Conservation (phyloP, 2,888 invertebrate genomes). For the Antheraea assamensis region DNA sequence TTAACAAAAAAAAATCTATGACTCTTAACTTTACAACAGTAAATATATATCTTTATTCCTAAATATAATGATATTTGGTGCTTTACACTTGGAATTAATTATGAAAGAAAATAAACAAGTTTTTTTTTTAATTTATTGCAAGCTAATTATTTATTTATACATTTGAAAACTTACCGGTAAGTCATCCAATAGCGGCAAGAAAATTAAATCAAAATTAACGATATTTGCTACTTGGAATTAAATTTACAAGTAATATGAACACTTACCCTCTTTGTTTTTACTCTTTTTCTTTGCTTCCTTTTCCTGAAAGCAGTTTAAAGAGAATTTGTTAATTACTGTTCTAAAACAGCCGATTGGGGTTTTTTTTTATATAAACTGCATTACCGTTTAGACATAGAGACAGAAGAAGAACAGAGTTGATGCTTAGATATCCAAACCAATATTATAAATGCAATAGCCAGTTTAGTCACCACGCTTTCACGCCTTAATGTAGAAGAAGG, state of each 20-base stretch:
- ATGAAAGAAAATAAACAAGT: neutral
- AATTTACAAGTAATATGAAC: neutral
- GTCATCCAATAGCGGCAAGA: slow-evolving; percentile 23
- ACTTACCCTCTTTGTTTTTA: slow-evolving; percentile 94
- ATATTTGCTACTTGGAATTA: neutral
- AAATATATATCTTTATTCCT: no score
- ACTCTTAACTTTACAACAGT: no score
- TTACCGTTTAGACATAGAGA: no score
- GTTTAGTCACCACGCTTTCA: no score
- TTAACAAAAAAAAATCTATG: no score
- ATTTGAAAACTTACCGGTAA: slow-evolving; percentile 13
- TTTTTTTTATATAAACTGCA: no score
- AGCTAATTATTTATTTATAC: neutral
- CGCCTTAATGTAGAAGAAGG: no score
- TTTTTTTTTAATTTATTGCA: neutral
- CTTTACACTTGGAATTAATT: neutral
- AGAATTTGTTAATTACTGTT: neutral
- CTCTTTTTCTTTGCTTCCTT: slow-evolving; percentile 93
- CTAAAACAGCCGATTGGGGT: no score
- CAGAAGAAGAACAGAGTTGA: no score
- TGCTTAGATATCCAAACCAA: no score
- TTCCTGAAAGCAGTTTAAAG: slow-evolving; percentile 82
- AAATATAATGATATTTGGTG: neutral
- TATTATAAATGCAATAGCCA: no score
- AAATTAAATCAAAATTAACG: slow-evolving; percentile 13